Percentiles rank a stretch among this genome's conserved stretches.
These are phyloP conservation scores for Hesperia comma DNA, from an alignment of 2,888 invertebrate species.

Conservation along the genomic window DNA sequence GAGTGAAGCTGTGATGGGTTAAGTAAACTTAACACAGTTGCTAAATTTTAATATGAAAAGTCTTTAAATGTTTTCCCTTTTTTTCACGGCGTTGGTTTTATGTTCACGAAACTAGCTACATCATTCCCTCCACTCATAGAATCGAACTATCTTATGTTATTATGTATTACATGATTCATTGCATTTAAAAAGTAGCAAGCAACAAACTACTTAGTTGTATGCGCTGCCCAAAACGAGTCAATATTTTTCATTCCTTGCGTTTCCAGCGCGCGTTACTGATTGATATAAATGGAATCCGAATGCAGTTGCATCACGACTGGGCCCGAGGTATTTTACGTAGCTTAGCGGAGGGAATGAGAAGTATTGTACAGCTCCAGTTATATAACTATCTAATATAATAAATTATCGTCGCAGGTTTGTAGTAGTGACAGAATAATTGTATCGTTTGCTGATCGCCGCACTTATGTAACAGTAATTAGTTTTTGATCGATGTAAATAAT, in stretches of 20 bases:
- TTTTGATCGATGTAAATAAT: slow-evolving; percentile 17
- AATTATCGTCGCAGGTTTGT: slow-evolving; percentile 11
- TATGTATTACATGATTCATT: too few relatives aligned
- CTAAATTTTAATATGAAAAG: too few relatives aligned
- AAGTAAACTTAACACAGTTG: too few relatives aligned
- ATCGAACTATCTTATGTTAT: too few relatives aligned
- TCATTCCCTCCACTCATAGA: too few relatives aligned
- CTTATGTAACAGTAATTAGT: slow-evolving; percentile 37
- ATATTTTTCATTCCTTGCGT: slow-evolving; percentile 72
- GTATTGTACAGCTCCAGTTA: slow-evolving; percentile 39
- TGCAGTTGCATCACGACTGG: slow-evolving; percentile 51
- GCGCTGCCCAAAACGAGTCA: slow-evolving; percentile 30
- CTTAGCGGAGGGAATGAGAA: slow-evolving; percentile 47
- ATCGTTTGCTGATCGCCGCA: slow-evolving; percentile 4
- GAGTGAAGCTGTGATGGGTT: too few relatives aligned
- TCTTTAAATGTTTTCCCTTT: too few relatives aligned
- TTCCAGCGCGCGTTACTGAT: slow-evolving; percentile 72
- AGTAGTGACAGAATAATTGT: slow-evolving; percentile 23
- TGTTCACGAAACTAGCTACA: too few relatives aligned
- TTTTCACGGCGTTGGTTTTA: too few relatives aligned
- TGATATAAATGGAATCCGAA: slow-evolving; percentile 60
- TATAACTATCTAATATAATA: slow-evolving; percentile 6
- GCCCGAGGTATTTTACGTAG: slow-evolving; percentile 25
- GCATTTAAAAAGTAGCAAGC: too few relatives aligned
- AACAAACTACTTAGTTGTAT: too few relatives aligned